phyloP scores from a whole-genome alignment of 1,140 invertebrate genomes.

The Mylabris phalerata region DNA sequence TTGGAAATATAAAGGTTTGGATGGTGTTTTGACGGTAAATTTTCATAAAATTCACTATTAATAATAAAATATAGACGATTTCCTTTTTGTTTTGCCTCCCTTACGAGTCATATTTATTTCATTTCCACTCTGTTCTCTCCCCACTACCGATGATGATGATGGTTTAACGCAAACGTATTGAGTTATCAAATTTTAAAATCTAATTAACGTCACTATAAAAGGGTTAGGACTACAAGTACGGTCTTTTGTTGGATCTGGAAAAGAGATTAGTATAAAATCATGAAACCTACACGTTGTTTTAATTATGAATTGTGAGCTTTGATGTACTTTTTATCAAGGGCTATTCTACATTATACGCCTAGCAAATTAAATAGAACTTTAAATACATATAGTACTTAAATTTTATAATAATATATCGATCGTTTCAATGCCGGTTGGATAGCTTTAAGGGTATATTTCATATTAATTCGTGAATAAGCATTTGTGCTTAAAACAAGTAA shows the following conservation, averaged over 20 bases:
- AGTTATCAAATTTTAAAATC: constrained; percentile 17
- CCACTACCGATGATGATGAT: not conserved
- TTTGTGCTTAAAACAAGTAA: too few species aligned
- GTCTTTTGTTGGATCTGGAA: constrained; percentile 3
- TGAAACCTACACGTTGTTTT: not conserved
- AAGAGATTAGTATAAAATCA: constrained; percentile 2
- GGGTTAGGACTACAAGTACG: not conserved
- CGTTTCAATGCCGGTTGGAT: too few species aligned
- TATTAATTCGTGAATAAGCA: too few species aligned
- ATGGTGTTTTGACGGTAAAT: constrained; percentile 15
- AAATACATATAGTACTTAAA: too few species aligned
- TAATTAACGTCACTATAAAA: constrained; percentile 10
- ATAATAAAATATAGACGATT: too few species aligned
- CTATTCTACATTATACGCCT: too few species aligned
- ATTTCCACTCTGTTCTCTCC: not conserved
- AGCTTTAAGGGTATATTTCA: too few species aligned
- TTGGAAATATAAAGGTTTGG: constrained; percentile 18
- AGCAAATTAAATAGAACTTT: too few species aligned
- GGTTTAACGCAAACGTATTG: constrained; percentile 12
- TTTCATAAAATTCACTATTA: not conserved
- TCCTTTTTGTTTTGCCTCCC: too few species aligned
- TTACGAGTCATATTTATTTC: not conserved
- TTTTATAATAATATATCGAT: too few species aligned
- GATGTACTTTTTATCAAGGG: too few species aligned
- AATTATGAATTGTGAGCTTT: too few species aligned